Base-by-base conservation (phyloP, 1,140 invertebrate genomes). In the Ladona fulva region DNA sequence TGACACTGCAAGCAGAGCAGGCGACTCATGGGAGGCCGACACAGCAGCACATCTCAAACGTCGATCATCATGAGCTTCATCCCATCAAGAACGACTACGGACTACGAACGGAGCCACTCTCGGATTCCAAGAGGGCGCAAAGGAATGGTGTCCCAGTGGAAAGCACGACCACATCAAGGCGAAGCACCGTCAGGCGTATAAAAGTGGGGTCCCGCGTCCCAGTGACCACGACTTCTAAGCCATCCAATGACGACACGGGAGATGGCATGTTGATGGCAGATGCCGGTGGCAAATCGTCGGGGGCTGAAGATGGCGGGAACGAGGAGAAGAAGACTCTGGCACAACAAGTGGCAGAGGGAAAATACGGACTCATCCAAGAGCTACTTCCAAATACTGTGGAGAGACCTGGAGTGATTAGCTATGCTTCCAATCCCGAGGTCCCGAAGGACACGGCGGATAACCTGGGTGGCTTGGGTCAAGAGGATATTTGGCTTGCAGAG, bases 401-500 rank as follows among this genome's bases (percentile, higher is more conserved):
- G 82, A 85, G 92, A 73, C 93, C 93, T 0, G 94, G 94, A 0
- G 90, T 95, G 22, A 86, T 95, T 7, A 95, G 93, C 81, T 95
- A 95, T 82, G 87, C 89, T 19, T 84, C 88, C 0, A 94, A 95
- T 82, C 87, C 91, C 0, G 93, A 95, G 81, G 92, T 93, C 1
- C 90, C 92, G 0, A 90, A 91, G 81, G 93, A 95, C 83, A 94
- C 91, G 77, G 87, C 90, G 0, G 89, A 92, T 77, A 95, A 90
- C 83, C 87, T 94, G 3, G 94, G 94, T 14, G 94, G 94, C 16
- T 85, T 96, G 0, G 90, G 92, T 80, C 89, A 92, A 80, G 91
- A 95, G 74, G 94, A 96, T 79, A 95, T 96, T 80, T 96, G 94
- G 93, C 85, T 96, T 74, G 92, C 94, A 0, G 94, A 96, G 82